A percentile compares a stretch with the other conserved stretches of the same genome.
Evolutionary conservation across 2,113 vertebrate genomes (phyloP).

Genomic region (Rhipidura dahli): DNA sequence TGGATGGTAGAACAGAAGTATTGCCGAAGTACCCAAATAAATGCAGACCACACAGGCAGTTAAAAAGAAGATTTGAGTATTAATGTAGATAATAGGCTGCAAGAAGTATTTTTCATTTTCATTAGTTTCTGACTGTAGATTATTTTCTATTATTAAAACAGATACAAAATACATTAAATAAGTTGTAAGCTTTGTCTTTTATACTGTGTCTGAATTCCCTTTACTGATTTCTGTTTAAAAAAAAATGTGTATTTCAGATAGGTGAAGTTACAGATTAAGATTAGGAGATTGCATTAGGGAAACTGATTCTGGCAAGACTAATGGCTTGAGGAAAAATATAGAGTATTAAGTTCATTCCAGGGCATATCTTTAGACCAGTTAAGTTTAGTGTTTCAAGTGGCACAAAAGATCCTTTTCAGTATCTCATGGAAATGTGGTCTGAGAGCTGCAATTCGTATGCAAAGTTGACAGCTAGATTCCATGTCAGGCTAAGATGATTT

Average conservation of each 20-base stretch:
- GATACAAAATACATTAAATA: not conserved
- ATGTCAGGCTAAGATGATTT: not conserved
- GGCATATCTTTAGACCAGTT: not conserved
- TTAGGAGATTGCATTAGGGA: not conserved
- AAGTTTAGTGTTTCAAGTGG: not conserved
- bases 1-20: not conserved
- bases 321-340: not conserved
- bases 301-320: not conserved
- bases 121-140: not conserved
- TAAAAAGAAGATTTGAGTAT: not conserved
- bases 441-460: not conserved
- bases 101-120: not conserved
- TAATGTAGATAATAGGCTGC: not conserved
- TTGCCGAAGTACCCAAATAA: not conserved
- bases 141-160: not conserved
- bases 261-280: not conserved
- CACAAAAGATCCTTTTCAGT: constrained; percentile 20
- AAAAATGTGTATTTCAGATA: not conserved
- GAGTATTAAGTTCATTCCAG: not conserved
- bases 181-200: not conserved
- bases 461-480: not conserved
- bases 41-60: not conserved
- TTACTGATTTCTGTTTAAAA: not conserved
- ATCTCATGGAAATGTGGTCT: not conserved
- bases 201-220: not conserved